Percentiles rank a stretch among this genome's conserved stretches.
phyloP scores from a whole-genome alignment of 2,797 vertebrate genomes.

The Amniataba percoides region DNA sequence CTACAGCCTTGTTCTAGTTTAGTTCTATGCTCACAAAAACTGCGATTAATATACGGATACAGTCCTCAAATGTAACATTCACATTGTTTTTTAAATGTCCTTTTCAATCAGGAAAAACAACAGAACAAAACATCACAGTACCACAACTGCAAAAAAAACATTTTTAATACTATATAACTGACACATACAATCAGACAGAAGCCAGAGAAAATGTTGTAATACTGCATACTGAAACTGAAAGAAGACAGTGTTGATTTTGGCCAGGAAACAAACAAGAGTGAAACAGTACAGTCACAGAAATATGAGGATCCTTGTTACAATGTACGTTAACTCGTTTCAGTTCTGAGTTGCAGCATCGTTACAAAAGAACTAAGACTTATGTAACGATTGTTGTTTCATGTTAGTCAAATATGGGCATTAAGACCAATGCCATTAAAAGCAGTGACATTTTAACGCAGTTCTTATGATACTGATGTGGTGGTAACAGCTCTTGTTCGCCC shows the following conservation, averaged over 20 bases:
- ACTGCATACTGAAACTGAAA: not conserved
- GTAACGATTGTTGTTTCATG: not conserved
- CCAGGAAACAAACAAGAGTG: not conserved
- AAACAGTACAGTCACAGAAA: not conserved
- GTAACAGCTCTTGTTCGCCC: slow-evolving; percentile 13
- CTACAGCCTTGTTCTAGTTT: not conserved
- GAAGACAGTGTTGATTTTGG: not conserved
- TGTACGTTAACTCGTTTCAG: slow-evolving; percentile 11
- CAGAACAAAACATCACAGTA: not conserved
- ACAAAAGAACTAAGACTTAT: not conserved
- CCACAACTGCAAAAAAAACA: too few relatives aligned
- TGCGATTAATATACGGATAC: not conserved
- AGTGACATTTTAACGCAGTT: not conserved
- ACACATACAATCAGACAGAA: not conserved
- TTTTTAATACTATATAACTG: not conserved
- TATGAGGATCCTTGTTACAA: not conserved
- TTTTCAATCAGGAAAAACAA: not conserved
- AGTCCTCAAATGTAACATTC: not conserved
- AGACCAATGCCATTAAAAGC: too few relatives aligned
- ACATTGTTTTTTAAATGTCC: not conserved
- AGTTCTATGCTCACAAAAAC: not conserved
- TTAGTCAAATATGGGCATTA: not conserved
- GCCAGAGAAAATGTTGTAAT: not conserved
- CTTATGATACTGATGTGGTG: not conserved
- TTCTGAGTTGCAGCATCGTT: not conserved